Conservation (phyloP, 1,140 invertebrate species). For the Caerostris darwini region DNA sequence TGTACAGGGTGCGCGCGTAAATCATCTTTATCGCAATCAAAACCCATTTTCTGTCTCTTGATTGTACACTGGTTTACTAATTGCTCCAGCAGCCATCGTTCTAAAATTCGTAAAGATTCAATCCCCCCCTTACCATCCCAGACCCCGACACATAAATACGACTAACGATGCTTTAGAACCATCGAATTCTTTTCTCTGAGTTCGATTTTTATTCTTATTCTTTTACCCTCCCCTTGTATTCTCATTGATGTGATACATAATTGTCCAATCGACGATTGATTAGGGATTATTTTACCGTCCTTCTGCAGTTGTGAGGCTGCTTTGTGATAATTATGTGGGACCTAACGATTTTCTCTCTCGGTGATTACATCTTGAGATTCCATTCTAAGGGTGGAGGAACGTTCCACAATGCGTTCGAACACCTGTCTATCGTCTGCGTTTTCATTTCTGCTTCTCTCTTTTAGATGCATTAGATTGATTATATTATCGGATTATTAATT, state of each 20-base stretch:
- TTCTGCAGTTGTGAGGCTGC: not conserved
- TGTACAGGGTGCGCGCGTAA: not conserved
- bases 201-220: conserved; percentile 16
- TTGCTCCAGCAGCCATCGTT: conserved; percentile 10
- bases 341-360: conserved; percentile 40
- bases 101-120: not conserved
- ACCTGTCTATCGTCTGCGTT: conserved; percentile 3
- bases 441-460: not conserved
- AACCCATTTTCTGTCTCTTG: conserved; percentile 9
- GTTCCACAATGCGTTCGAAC: conserved; percentile 34
- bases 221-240: not conserved
- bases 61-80: conserved; percentile 46
- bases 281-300: conserved; percentile 28
- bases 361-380: conserved; percentile 47
- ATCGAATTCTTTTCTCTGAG: conserved; percentile 11
- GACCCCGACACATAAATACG: conserved; percentile 45
- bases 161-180: conserved; percentile 39
- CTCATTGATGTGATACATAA: conserved; percentile 31
- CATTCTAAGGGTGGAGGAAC: conserved; percentile 31
- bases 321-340: conserved; percentile 56
- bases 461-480: conserved; percentile 12
- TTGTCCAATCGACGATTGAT: conserved; percentile 47
- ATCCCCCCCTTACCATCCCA: not conserved
- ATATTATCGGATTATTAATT: conserved; percentile 35
- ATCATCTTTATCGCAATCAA: conserved; percentile 22